Base-by-base conservation (phyloP, 1,140 invertebrate genomes). In the Parapsyche elsis region DNA sequence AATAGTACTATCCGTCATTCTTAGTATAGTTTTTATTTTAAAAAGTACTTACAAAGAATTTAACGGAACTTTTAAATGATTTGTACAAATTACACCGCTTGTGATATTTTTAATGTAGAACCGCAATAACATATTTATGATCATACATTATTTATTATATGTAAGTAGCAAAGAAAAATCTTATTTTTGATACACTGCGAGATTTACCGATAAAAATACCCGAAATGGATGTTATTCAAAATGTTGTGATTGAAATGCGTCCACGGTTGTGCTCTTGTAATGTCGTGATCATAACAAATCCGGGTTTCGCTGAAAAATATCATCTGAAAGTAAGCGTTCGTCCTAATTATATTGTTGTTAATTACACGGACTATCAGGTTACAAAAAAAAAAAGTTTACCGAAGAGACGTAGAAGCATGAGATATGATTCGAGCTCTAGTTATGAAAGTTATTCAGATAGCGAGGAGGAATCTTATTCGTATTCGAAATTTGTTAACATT, bases 201-300 rank as follows among this genome's bases (percentile, higher is more conserved):
- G n/a, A n/a, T n/a, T n/a, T 9, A 5, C n/a, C 46, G 53, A 57
- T 57, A 4, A 71, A 21, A 10, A 45, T 12, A 49, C 19, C 19
- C 12, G 79, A 46, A 53, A 83, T 83, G 82, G 82, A 83, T 14
- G 64, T 83, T 14, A 78, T 83, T 12, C 79, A 81, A 45, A 87
- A 85, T 85, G 85, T 90, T 83, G 86, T 91, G 74, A 88, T 91
- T 80, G 91, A 92, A 85, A 83, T 90, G 16, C 87, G 91, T 61
- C 88, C 90, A 21, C 85, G 89, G 44, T 83, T 92, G 81, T 85
- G 89, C 26, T 90, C 89, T 80, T 91, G 89, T 78, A 91, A 90
- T 83, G 90, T 91, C 75, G 30, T 46, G 0, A 90, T 89, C 83
- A 86, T 91, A n/a, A 89, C 85, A 23, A 88, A 89, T 71, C 83